Evolutionary conservation across 64 coral and sea anemone genomes (phyloP).

Genomic region (Platygyra sinensis): DNA sequence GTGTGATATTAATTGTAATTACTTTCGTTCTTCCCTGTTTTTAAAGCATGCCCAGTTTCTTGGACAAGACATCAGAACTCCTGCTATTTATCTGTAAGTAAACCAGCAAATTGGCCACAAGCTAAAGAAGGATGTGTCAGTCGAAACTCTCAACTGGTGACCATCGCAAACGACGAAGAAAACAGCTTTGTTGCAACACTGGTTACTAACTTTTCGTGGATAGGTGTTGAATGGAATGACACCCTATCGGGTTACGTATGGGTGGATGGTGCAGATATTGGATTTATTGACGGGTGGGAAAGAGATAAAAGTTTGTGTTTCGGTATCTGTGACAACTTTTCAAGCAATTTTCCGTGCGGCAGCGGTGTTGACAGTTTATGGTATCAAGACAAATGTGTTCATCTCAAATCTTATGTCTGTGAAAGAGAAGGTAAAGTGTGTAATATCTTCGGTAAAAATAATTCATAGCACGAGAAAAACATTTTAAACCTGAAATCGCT

Average conservation of each 20-base stretch:
- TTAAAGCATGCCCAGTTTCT: not conserved
- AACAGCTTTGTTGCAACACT: not conserved
- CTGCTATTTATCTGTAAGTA: not conserved
- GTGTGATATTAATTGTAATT: too few species aligned
- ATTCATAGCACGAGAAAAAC: not conserved
- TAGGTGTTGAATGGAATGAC: conserved; percentile 27
- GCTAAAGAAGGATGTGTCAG: conserved; percentile 9
- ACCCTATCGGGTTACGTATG: not conserved
- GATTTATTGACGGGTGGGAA: not conserved
- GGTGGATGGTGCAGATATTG: conserved; percentile 24
- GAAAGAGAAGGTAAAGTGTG: not conserved
- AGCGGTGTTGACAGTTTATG: not conserved
- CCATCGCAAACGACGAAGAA: conserved; percentile 4
- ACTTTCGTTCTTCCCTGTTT: not conserved
- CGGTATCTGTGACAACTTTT: not conserved
- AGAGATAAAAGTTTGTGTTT: not conserved
- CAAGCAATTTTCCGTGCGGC: not conserved
- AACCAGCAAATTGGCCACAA: not conserved
- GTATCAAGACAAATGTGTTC: not conserved
- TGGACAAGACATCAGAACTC: not conserved
- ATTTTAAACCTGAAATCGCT: too few species aligned
- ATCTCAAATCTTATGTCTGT: not conserved
- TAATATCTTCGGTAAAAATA: not conserved
- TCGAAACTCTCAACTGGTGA: conserved; percentile 14
- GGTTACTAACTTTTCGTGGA: not conserved